Evolutionary conservation across 2,888 invertebrate genomes (phyloP).

Genomic region (Perizoma affinitatum): DNA sequence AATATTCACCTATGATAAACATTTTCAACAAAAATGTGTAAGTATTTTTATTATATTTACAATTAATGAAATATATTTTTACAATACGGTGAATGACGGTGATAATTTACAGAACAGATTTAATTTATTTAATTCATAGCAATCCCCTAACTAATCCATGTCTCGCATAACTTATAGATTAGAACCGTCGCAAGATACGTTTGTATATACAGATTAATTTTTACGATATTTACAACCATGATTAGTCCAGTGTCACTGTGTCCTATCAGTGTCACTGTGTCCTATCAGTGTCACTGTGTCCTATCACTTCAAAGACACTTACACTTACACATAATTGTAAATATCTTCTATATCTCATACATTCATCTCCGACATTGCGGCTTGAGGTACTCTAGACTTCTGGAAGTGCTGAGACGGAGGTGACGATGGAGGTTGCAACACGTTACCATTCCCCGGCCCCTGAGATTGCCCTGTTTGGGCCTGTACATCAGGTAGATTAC

Average conservation of each 20-base stretch:
- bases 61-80: constrained; percentile 19
- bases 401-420: constrained; percentile 78
- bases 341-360: constrained; percentile 89
- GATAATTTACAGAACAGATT: constrained; percentile 29
- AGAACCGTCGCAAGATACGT: constrained; percentile 2
- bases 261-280: constrained; percentile 60
- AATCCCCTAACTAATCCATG: constrained; percentile 1
- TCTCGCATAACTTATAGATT: neutral
- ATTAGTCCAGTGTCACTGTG: constrained; percentile 60
- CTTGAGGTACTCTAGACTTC: constrained; percentile 88
- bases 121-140: constrained; percentile 11
- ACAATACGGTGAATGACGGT: constrained; percentile 15
- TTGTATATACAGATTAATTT: constrained; percentile 55
- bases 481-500: constrained; percentile 79
- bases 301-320: constrained; percentile 51
- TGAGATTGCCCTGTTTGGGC: constrained; percentile 76
- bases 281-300: constrained; percentile 62
- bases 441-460: constrained; percentile 62
- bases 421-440: constrained; percentile 59
- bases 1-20: too few relatives aligned
- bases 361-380: constrained; percentile 94
- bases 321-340: constrained; percentile 83
- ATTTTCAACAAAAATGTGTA: too few relatives aligned
- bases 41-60: constrained; percentile 37
- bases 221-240: constrained; percentile 80